Conservation (phyloP, 2,113 vertebrate genomes). For the Poecile atricapillus region DNA sequence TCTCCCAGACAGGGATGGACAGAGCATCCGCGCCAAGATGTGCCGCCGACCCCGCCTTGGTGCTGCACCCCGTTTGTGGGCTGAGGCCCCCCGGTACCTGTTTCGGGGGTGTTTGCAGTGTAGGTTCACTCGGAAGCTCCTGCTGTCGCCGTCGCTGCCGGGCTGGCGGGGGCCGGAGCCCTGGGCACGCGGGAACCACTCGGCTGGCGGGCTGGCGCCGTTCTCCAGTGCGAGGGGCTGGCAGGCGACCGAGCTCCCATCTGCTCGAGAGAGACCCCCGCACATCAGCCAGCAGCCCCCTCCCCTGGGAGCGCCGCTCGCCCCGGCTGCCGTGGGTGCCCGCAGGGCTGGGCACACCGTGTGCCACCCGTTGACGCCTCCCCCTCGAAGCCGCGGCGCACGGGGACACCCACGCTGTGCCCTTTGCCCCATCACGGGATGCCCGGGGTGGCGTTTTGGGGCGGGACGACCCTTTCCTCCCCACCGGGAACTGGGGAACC, state of each 20-base stretch:
- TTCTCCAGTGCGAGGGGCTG: constrained; percentile 72
- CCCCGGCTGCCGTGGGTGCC: not conserved
- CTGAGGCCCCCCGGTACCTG: constrained; percentile 29
- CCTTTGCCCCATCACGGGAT: not conserved
- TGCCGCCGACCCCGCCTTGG: not conserved
- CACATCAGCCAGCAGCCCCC: not conserved
- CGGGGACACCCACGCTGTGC: not conserved
- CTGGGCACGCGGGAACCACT: constrained; percentile 54
- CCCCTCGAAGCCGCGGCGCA: not conserved
- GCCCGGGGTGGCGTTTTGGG: not conserved
- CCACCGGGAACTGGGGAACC: fast-evolving
- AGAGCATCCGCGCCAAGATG: not conserved
- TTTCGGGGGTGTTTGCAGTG: constrained; percentile 52
- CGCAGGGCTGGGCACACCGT: not conserved
- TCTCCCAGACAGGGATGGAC: not conserved
- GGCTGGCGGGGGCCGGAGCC: constrained; percentile 44
- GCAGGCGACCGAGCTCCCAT: constrained; percentile 75
- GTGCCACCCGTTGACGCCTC: not conserved
- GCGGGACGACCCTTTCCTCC: not conserved
- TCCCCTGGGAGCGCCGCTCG: not conserved
- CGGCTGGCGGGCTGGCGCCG: constrained; percentile 66
- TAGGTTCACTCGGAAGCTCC: constrained; percentile 63
- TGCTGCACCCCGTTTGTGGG: not conserved
- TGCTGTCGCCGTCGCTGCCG: constrained; percentile 16
- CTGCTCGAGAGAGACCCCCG: constrained; percentile 59